phyloP scores from a whole-genome alignment of 2,113 vertebrate species.

The Choloepus hoffmanni region DNA sequence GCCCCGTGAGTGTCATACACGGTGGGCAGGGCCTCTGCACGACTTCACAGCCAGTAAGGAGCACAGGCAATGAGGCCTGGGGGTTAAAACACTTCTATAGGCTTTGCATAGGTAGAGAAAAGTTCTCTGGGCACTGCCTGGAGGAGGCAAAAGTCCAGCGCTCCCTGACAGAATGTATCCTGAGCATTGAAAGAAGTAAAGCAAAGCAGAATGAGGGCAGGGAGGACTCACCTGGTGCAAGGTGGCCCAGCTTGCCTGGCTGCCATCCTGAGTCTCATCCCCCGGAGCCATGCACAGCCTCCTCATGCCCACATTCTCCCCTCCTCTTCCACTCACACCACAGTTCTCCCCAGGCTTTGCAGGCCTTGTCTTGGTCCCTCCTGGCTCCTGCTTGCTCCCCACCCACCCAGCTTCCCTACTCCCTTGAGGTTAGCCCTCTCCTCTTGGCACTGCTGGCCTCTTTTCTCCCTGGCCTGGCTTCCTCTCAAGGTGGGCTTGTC shows the following conservation, averaged over 20 bases:
- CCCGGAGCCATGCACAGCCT: accelerated
- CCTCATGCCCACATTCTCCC: neutral
- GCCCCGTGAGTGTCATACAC: neutral
- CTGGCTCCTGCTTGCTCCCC: neutral
- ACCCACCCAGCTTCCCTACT: neutral
- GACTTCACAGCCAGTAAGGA: neutral
- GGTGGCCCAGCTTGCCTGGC: neutral
- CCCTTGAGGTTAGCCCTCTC: neutral
- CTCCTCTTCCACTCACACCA: neutral
- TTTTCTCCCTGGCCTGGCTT: neutral
- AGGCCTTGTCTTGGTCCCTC: neutral
- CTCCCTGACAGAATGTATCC: neutral
- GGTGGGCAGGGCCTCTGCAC: neutral
- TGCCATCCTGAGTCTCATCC: accelerated
- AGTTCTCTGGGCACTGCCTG: neutral
- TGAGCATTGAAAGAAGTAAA: accelerated
- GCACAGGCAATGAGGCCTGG: neutral
- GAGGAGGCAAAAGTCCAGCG: neutral
- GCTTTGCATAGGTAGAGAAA: neutral
- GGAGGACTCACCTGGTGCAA: neutral
- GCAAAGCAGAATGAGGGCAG: neutral
- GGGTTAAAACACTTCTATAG: accelerated
- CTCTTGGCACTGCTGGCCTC: neutral
- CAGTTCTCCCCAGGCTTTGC: neutral
- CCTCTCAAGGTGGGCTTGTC: neutral